Evolutionary conservation across 2,797 vertebrate species (phyloP), one percentile per base, ranked within the genome.

Genomic region (Peromyscus nudipes): DNA sequence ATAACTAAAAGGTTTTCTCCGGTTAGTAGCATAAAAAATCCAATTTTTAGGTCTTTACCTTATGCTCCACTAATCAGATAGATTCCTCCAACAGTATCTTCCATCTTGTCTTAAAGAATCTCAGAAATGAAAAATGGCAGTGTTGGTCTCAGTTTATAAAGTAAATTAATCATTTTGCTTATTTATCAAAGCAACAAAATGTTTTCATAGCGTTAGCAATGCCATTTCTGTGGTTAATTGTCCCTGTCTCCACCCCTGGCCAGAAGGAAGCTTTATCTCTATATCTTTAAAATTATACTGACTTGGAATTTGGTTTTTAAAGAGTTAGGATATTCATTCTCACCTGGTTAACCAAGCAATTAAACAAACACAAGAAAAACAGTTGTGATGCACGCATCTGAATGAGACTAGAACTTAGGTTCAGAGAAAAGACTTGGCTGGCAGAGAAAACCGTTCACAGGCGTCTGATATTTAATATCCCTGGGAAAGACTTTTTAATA

Each of bases 131-230:
- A 96, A 81, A 57, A 37, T 40, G 69, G 34, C 90, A 27, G 34
- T 81, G 84, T 88, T 46, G 40, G n/a, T 21, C 31, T 91, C 11
- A 65, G 37, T 94, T 90, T 89, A 76, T 77, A 96, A 89, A 94
- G 40, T 40, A 87, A 94, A 92, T 89, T 8, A 34, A 83, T 89
- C 46, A 85, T 86, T 89, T 84, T 85, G 73, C 76, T 94, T 52
- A 95, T 89, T 94, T 96, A 65, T 84, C 67, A 93, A 92, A 87
- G 3, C 81, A 90, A 93, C 67, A 91, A 71, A 10, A 13, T 85
- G 6, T 82, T 90, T 95, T 64, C 43, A 90, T 46, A 55, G n/a
- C 27, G 95, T 92, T 94, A 88, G 37, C 31, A 60, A 11, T 84
- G 62, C n/a, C 9, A 82, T 92, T 96, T 91, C 17, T 55, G 55